A percentile compares a stretch with the other conserved stretches of the same genome.
Evolutionary conservation across 2,113 vertebrate species (phyloP).

Genomic region (Nibea coibor): DNA sequence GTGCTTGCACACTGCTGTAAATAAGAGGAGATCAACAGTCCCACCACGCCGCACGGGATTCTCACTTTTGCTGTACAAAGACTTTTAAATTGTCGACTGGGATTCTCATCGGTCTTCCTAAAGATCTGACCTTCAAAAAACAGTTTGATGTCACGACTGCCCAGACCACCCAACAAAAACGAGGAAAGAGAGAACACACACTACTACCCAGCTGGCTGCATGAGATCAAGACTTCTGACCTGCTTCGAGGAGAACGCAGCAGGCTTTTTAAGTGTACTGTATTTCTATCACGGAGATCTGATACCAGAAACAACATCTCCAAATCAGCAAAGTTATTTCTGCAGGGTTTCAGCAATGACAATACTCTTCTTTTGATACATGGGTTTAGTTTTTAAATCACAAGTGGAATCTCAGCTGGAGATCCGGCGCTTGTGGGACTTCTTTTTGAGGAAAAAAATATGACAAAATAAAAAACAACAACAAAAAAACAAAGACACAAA

Average conservation of each 20-base stretch:
- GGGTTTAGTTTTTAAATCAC: conserved; percentile 59
- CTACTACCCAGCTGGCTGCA: conserved; percentile 24
- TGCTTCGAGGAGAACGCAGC: conserved; percentile 10
- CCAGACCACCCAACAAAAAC: conserved; percentile 72
- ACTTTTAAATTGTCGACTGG: conserved; percentile 52
- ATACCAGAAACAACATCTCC: conserved; percentile 35
- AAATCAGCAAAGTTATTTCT: conserved; percentile 47
- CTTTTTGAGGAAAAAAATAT: conserved; percentile 36
- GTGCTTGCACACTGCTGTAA: conserved; percentile 56
- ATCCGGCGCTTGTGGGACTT: conserved; percentile 35
- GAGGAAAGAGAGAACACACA: neutral
- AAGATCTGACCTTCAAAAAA: conserved; percentile 54
- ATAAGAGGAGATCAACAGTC: conserved; percentile 25
- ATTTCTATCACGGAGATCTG: conserved; percentile 43
- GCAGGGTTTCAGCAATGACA: conserved; percentile 60
- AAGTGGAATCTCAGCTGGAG: conserved; percentile 14
- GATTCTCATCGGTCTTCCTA: conserved; percentile 67
- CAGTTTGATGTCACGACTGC: conserved; percentile 73
- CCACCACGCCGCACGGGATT: conserved; percentile 9
- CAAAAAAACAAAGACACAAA: no score
- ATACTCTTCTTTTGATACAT: conserved; percentile 51
- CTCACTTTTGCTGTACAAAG: conserved; percentile 56
- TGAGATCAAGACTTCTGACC: conserved; percentile 31
- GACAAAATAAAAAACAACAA: neutral
- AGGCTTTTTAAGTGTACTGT: conserved; percentile 34